Evolutionary conservation across 2,113 vertebrate species (phyloP).

Genomic region (Prochilodus magdalenae): DNA sequence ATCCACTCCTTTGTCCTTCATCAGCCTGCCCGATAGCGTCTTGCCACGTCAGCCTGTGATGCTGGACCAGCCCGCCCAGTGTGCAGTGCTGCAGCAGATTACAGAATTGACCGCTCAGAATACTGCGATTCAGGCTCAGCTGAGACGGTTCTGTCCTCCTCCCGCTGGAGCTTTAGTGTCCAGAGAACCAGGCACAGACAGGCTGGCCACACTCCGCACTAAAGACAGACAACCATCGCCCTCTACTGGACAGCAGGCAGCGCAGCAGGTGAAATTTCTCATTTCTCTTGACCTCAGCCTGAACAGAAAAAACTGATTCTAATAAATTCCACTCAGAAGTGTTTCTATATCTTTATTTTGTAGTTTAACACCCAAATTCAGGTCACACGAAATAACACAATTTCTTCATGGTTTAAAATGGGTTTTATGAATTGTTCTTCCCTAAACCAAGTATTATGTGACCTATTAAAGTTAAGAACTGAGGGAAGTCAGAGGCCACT

Average conservation of each 20-base stretch:
- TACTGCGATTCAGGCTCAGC: conserved; percentile 79
- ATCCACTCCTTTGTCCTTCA: conserved; percentile 61
- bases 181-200: conserved; percentile 33
- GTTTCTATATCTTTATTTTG: too few species aligned
- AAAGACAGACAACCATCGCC: background rate
- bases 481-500: too few species aligned
- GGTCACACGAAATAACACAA: too few species aligned
- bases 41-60: conserved; percentile 50
- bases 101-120: conserved; percentile 83
- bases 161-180: conserved; percentile 32
- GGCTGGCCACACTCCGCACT: conserved; percentile 24
- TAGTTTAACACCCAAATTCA: too few species aligned
- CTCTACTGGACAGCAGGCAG: conserved; percentile 7
- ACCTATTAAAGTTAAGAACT: too few species aligned
- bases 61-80: conserved; percentile 57
- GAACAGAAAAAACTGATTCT: too few species aligned
- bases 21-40: conserved; percentile 52
- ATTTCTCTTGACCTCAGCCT: background rate
- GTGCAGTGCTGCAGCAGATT: conserved; percentile 78
- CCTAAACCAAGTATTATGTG: too few species aligned
- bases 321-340: too few species aligned
- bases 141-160: conserved; percentile 64
- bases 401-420: too few species aligned
- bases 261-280: conserved; percentile 56
- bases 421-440: too few species aligned